phyloP scores from a whole-genome alignment of 2,113 vertebrate genomes.

The Hassar affinis region DNA sequence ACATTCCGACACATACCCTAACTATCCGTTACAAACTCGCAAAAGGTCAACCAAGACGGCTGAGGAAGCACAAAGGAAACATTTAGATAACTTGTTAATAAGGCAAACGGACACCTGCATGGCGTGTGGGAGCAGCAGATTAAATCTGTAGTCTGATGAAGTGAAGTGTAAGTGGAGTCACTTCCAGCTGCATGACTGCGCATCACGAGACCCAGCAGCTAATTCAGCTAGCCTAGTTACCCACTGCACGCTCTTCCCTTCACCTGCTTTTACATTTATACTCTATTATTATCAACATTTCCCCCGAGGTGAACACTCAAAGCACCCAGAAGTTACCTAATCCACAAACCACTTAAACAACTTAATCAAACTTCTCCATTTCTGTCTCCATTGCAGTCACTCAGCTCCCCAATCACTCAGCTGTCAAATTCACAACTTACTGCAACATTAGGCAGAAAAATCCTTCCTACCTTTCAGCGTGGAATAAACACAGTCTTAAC shows the following conservation, averaged over 20 bases:
- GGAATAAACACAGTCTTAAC: neutral
- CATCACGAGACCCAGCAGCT: slow-evolving; percentile 48
- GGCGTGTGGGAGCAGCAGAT: too few relatives aligned
- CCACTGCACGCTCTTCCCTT: neutral
- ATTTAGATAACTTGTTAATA: too few relatives aligned
- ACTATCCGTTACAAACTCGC: too few relatives aligned
- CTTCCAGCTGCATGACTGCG: slow-evolving; percentile 30
- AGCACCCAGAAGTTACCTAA: neutral
- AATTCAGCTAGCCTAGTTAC: neutral
- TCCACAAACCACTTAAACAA: neutral
- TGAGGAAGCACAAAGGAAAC: too few relatives aligned
- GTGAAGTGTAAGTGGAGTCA: neutral
- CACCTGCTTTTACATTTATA: neutral
- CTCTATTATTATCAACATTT: too few relatives aligned
- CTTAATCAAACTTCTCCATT: neutral
- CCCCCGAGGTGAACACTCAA: neutral
- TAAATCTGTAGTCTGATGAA: too few relatives aligned
- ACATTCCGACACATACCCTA: too few relatives aligned
- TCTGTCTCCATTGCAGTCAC: neutral
- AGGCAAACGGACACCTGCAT: too few relatives aligned
- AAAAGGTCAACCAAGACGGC: too few relatives aligned
- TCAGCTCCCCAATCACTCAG: neutral
- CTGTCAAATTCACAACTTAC: neutral
- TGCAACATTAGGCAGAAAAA: neutral
- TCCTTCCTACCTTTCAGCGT: neutral